Conservation (phyloP, 23 tunicate species). For the Ciona savignyi region DNA sequence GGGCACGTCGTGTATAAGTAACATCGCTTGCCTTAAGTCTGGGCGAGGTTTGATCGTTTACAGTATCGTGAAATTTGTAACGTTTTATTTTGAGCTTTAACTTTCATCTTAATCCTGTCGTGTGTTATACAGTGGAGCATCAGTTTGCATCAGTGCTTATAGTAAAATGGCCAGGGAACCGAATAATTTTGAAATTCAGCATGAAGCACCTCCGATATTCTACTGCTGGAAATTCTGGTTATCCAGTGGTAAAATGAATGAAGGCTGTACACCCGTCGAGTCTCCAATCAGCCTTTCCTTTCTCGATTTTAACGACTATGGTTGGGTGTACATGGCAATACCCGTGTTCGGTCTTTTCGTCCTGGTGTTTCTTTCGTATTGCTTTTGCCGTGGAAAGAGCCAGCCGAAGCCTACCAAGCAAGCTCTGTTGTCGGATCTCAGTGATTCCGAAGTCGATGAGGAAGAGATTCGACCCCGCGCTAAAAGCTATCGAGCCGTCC, state of each 20-base stretch:
- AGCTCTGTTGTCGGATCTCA: constrained; percentile 12
- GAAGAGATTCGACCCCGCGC: constrained; percentile 13
- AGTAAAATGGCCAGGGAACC: too few relatives aligned
- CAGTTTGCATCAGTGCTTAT: too few relatives aligned
- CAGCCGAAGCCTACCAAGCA: constrained; percentile 7
- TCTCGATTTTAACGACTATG: constrained; percentile 46
- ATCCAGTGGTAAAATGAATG: constrained; percentile 20
- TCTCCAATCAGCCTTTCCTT: constrained; percentile 12
- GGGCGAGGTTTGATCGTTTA: too few relatives aligned
- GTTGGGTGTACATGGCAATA: constrained; percentile 55
- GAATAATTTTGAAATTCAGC: too few relatives aligned
- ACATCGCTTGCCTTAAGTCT: too few relatives aligned
- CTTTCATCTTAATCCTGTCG: too few relatives aligned
- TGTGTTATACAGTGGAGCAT: too few relatives aligned
- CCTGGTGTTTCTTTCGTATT: constrained; percentile 32
- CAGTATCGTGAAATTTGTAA: too few relatives aligned
- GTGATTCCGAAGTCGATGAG: constrained; percentile 19
- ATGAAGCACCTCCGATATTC: constrained; percentile 29
- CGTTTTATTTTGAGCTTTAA: too few relatives aligned
- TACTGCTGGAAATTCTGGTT: constrained; percentile 59
- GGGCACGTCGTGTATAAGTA: too few relatives aligned
- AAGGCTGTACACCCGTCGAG: constrained; percentile 39
- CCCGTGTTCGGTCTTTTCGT: constrained; percentile 32
- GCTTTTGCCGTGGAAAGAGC: constrained; percentile 34
- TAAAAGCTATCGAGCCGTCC: constrained; percentile 35